Percentiles rank a stretch among this genome's conserved stretches.
Evolutionary conservation across 2,888 invertebrate species (phyloP).

Genomic region (Philereme transversata): DNA sequence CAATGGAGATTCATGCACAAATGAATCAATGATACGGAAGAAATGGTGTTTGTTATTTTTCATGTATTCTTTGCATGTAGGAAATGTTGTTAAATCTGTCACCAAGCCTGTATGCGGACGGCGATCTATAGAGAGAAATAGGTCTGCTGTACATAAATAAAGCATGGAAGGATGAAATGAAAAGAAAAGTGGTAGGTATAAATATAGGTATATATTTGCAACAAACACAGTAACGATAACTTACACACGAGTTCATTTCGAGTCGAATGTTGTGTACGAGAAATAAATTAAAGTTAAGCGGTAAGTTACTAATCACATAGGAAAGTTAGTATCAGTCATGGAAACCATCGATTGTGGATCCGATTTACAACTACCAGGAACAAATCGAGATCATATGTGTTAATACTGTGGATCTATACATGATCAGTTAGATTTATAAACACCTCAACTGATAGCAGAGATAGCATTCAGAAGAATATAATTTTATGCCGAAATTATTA

Average conservation of each 20-base stretch:
- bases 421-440: conserved; percentile 35
- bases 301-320: conserved; percentile 62
- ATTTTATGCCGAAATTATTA: neutral
- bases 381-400: conserved; percentile 70
- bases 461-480: neutral
- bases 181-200: conserved; percentile 80
- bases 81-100: conserved; percentile 68
- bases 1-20: conserved; percentile 80
- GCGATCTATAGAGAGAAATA: conserved; percentile 70
- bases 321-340: conserved; percentile 65
- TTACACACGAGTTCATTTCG: conserved; percentile 61
- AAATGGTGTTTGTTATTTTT: conserved; percentile 80
- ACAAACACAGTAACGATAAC: conserved; percentile 81
- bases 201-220: conserved; percentile 84
- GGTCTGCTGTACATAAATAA: conserved; percentile 76
- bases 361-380: conserved; percentile 64
- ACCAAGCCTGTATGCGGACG: conserved; percentile 74
- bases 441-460: conserved; percentile 50
- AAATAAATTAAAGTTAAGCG: conserved; percentile 69
- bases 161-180: conserved; percentile 82
- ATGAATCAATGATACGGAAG: conserved; percentile 81
- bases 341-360: conserved; percentile 48
- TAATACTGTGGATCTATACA: conserved; percentile 39
- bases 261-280: conserved; percentile 54
- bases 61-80: conserved; percentile 65